Base-by-base conservation (phyloP, 2,797 vertebrate genomes). In the Smutsia temminckii region DNA sequence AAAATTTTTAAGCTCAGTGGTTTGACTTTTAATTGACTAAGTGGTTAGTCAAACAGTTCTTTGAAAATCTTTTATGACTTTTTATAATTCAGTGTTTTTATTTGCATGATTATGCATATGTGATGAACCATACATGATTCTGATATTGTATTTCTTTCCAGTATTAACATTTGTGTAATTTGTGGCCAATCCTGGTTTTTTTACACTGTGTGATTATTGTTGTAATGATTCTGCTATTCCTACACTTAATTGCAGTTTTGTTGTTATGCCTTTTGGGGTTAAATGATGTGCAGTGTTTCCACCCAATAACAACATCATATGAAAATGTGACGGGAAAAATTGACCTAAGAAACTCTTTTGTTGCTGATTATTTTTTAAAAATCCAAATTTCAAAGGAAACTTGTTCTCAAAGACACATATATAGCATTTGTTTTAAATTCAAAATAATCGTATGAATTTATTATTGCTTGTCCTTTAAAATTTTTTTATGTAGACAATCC, bases 51-150 rank as follows among this genome's bases (percentile, higher is more conserved):
- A 97, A 97, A 87, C 18, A 68, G 97, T 96, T 97, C 94, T 97
- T 98, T 96, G 89, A 89, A 97, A 93, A 90, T 69, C 83, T 98
- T 98, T 98, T 98, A 95, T 98, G 98, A 97, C 84, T 96, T 98
- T 98, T 98, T 97, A 92, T 98, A 98, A 97, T 96, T 97, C 94
- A 97, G 96, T 98, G 98, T 98, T 98, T 97, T 98, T 97, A 98
- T 98, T 98, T 98, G 98, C 98, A 98, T 98, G 98, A 97, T 91
- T 97, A 97, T 98, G 94, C 96, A 90, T 97, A 98, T 96, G 79
- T 97, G 96, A 97, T 3, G 10, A 97, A 96, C 93, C 97, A 97
- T 96, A 96, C 63, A 68, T 77, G 90, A 97, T 92, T 96, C 91
- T 91, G 75, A 95, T 97, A 86, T 78, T 97, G 96, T 98, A 89